phyloP scores from a whole-genome alignment of 2,113 vertebrate species.

The Spea multiplicata region DNA sequence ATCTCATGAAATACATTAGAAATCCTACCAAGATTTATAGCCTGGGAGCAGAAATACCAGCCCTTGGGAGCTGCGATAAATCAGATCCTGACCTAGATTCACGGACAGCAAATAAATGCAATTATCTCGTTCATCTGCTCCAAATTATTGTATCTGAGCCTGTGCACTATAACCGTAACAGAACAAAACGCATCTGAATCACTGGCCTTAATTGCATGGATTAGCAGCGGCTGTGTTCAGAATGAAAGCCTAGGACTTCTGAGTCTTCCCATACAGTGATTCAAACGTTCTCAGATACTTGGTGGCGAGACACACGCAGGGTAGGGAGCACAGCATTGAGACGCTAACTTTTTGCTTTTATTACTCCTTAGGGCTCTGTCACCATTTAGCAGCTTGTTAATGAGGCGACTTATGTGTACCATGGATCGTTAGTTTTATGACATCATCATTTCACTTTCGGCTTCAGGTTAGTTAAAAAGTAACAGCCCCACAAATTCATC shows the following conservation, averaged over 20 bases:
- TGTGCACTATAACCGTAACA: conserved; percentile 51
- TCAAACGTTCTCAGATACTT: conserved; percentile 16
- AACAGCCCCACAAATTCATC: conserved; percentile 23
- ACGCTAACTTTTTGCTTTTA: conserved; percentile 9
- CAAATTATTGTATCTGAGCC: conserved; percentile 53
- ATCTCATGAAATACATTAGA: conserved; percentile 52
- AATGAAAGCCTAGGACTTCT: conserved; percentile 29
- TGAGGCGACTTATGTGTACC: conserved; percentile 13
- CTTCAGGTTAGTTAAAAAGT: conserved; percentile 23
- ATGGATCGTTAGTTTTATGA: conserved; percentile 38
- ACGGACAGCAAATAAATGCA: conserved; percentile 59
- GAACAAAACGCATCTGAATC: conserved; percentile 50
- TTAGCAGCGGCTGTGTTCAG: conserved; percentile 22
- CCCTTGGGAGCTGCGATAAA: conserved; percentile 53
- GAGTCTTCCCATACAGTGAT: conserved; percentile 35
- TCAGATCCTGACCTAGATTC: conserved; percentile 54
- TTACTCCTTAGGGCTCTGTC: conserved; percentile 24
- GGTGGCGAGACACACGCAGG: background rate
- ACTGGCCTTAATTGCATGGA: conserved; percentile 50
- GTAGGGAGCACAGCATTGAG: conserved; percentile 1
- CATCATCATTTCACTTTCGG: conserved; percentile 31
- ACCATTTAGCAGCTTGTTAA: conserved; percentile 22
- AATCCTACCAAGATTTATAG: conserved; percentile 54
- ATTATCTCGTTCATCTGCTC: conserved; percentile 57
- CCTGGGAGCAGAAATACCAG: conserved; percentile 54